Evolutionary conservation across 1,140 invertebrate genomes (phyloP).

Genomic region (Acromyrmex charruanus): DNA sequence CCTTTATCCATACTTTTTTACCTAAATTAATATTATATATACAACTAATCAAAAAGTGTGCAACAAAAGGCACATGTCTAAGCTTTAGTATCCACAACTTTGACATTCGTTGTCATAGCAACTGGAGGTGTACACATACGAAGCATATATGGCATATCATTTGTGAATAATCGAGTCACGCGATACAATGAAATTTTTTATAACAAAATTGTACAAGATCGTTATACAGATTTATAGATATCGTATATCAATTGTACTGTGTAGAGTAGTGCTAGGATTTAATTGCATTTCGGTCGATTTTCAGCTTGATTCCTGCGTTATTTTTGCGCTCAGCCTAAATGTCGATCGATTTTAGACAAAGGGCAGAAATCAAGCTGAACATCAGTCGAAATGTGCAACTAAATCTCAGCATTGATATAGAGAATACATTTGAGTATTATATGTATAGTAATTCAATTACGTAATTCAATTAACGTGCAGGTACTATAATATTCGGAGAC

Average conservation of each 20-base stretch:
- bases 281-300: too few relatives aligned
- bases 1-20: conserved; percentile 75
- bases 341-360: too few relatives aligned
- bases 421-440: conserved; percentile 49
- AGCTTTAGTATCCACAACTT: conserved; percentile 65
- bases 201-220: conserved; percentile 41
- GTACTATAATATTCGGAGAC: conserved; percentile 88
- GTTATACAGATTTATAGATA: conserved; percentile 18
- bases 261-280: not conserved
- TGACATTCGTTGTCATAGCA: conserved; percentile 70
- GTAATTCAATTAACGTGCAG: conserved; percentile 70
- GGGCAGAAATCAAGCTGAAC: too few relatives aligned
- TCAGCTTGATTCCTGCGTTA: too few relatives aligned
- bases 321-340: too few relatives aligned
- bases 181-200: conserved; percentile 48
- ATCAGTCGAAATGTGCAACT: too few relatives aligned
- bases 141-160: not conserved
- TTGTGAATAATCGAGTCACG: conserved; percentile 36
- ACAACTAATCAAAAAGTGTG: not conserved
- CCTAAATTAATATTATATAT: conserved; percentile 4
- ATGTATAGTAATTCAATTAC: conserved; percentile 7
- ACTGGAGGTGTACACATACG: conserved; percentile 29
- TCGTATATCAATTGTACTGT: conserved; percentile 38
- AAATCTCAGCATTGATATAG: not conserved
- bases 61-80: conserved; percentile 20